Evolutionary conservation across 2,888 invertebrate species (phyloP).

Genomic region (Gastrophysa polygoni): DNA sequence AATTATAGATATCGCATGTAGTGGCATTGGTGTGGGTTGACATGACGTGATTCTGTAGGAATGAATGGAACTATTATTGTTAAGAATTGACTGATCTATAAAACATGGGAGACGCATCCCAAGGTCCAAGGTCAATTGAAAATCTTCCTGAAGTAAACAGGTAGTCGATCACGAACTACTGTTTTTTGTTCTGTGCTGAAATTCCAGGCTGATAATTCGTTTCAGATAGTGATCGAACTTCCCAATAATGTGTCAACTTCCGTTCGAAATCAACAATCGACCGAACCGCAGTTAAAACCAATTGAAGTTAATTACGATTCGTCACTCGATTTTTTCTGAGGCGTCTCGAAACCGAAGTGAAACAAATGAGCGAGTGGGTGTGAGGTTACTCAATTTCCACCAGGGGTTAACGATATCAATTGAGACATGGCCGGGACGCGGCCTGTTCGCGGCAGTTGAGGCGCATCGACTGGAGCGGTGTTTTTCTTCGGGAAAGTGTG

Average conservation of each 20-base stretch:
- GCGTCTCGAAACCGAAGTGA: slow-evolving; percentile 21
- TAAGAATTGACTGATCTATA: neutral
- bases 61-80: no score
- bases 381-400: slow-evolving; percentile 33
- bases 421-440: no score
- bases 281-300: slow-evolving; percentile 4
- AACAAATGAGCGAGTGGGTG: slow-evolving; percentile 35
- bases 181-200: no score
- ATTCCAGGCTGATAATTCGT: no score
- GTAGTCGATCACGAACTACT: no score
- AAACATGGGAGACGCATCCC: no score
- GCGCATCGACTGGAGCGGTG: neutral
- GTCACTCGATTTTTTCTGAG: slow-evolving; percentile 28
- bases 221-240: no score
- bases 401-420: slow-evolving; percentile 38
- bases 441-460: no score
- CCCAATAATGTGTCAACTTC: neutral
- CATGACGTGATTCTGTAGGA: slow-evolving; percentile 6
- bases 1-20: no score
- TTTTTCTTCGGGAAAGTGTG: neutral
- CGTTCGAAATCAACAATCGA: slow-evolving; percentile 13
- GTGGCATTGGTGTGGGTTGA: no score
- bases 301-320: slow-evolving; percentile 25
- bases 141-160: no score
- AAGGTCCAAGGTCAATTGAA: no score